Evolutionary conservation across 2,113 vertebrate genomes (phyloP), one percentile per base, ranked within the genome.

Genomic region (Hemicordylus capensis): DNA sequence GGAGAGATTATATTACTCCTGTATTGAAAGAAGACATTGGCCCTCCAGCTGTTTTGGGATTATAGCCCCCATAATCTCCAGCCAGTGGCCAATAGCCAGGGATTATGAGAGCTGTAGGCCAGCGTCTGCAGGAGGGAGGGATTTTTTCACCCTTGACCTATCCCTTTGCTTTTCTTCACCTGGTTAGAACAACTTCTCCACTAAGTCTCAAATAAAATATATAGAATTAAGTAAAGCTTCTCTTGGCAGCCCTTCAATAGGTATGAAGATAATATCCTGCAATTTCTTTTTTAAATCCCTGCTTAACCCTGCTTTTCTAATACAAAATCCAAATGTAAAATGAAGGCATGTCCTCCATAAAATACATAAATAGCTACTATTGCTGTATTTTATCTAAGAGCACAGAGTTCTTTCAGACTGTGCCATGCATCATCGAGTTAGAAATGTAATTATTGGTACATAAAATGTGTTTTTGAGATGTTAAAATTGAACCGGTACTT

Each of bases 371-470:
- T 34, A 37, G 15, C 64, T 67, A 37, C 64, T 67, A 67, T 34
- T 34, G 19, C 64, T 37, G 14, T 34, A n/a, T n/a, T n/a, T 67
- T 34, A 37, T 67, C 14, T 19, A 37, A 37, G 34, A 15, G 34
- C n/a, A 15, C 15, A 6, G 3, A 70, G 31, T 74, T 83, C 7
- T 90, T 89, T 90, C 76, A 66, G 7, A 6, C 11, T 75, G 74
- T 88, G 70, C 22, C 10, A 3, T 80, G 42, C 11, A 37, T 74
- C 76, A 84, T 77, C 46, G 37, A 26, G 31, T 24, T 69, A n/a
- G 24, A 10, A 42, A 58, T 42, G 69, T 90, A 88, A 76, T 20
- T 67, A 15, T 15, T 26, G 5, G n/a, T 81, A 26, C 20, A 81
- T 28, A 51, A 8, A 28, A 37, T 54, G 17, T 37, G 34, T 67